Conservation (phyloP, 2,113 vertebrate genomes). For the Tachysurus vachellii region DNA sequence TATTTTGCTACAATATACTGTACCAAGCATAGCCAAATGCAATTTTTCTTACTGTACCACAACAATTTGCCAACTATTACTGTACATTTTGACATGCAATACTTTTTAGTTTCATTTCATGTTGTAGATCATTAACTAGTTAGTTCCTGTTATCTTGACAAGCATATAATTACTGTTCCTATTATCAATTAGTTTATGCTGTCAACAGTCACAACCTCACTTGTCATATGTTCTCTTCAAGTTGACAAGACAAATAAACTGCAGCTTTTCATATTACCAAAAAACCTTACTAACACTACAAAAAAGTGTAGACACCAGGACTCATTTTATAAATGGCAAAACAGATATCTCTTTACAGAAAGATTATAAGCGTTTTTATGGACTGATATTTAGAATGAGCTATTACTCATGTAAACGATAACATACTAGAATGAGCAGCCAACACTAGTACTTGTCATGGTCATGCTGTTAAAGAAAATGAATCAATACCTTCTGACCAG, state of each 20-base stretch:
- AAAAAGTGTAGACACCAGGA: too few species aligned
- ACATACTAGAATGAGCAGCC: neutral
- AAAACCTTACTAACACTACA: too few species aligned
- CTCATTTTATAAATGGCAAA: too few species aligned
- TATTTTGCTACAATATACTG: neutral
- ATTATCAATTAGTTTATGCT: neutral
- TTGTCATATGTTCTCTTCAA: neutral
- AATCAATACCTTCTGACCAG: too few species aligned
- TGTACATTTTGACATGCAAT: neutral
- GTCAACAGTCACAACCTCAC: neutral
- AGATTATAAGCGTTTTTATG: neutral
- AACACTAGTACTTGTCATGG: too few species aligned
- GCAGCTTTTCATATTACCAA: neutral
- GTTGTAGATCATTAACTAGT: neutral
- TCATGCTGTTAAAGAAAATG: too few species aligned
- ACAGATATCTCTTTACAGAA: too few species aligned
- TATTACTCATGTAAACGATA: neutral
- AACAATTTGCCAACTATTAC: neutral
- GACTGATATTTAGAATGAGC: neutral
- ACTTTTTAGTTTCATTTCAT: neutral
- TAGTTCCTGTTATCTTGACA: neutral
- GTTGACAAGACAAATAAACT: neutral
- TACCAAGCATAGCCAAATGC: too few species aligned
- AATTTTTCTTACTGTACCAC: neutral
- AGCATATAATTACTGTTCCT: neutral